Evolutionary conservation across 2,888 invertebrate genomes (phyloP).

Genomic region (Cantharis lateralis): DNA sequence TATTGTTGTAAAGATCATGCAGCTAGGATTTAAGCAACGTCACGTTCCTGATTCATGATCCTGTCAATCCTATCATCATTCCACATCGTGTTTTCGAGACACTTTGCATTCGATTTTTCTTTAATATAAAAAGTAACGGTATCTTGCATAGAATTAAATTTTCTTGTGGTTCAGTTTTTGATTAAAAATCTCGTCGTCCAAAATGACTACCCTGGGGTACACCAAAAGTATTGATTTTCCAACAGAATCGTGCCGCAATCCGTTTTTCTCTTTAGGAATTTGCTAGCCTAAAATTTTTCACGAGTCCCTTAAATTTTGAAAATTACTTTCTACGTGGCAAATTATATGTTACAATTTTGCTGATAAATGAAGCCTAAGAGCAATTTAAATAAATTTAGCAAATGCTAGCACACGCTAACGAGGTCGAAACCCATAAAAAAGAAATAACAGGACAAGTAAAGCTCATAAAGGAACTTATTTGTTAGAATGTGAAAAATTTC

Average conservation of each 20-base stretch:
- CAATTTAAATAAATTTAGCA: conserved; percentile 18
- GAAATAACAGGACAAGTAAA: conserved; percentile 13
- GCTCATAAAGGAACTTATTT: conserved; percentile 15
- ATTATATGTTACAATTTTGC: not conserved
- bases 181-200: not conserved
- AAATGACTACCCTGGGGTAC: not conserved
- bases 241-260: not conserved
- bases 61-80: conserved; percentile 5
- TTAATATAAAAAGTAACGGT: not conserved
- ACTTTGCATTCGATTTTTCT: not conserved
- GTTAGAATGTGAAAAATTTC: conserved; percentile 15
- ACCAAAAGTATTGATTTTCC: not conserved
- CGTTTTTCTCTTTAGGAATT: not conserved
- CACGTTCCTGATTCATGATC: conserved; percentile 18
- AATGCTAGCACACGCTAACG: conserved; percentile 16
- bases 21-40: conserved; percentile 8
- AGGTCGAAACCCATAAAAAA: conserved; percentile 17
- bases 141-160: not conserved
- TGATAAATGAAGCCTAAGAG: not conserved
- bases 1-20: conserved; percentile 9
- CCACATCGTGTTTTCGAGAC: not conserved
- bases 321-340: not conserved
- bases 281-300: not conserved
- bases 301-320: not conserved
- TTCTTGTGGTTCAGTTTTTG: not conserved